These are phyloP conservation scores for Enteromius treurensis DNA, from an alignment of 2,797 vertebrate species.

Conservation along the genomic window DNA sequence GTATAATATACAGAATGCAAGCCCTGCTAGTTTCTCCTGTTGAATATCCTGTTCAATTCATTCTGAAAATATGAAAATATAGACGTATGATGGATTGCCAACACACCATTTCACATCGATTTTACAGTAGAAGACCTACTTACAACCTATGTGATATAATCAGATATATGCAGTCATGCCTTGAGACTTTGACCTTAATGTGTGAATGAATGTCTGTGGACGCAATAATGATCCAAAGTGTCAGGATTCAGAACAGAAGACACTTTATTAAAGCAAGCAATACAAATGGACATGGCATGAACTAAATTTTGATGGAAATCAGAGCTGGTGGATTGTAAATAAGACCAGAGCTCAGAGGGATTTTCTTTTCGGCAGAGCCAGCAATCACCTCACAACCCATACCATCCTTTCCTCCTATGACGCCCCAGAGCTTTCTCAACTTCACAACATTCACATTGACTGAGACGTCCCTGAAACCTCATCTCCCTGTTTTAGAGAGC, in stretches of 20 bases:
- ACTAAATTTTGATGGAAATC: not conserved
- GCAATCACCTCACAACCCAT: constrained; percentile 1
- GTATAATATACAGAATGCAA: not conserved
- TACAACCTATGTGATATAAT: not conserved
- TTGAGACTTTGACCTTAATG: not conserved
- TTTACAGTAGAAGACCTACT: not conserved
- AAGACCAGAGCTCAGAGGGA: not conserved
- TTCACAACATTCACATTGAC: constrained; percentile 14
- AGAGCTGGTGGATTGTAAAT: constrained; percentile 14
- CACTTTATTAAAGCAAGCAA: not conserved
- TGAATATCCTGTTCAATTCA: not conserved
- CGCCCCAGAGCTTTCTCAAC: not conserved
- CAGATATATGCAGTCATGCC: not conserved
- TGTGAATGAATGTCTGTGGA: not conserved
- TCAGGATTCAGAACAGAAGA: not conserved
- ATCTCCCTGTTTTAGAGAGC: constrained; percentile 10
- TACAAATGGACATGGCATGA: not conserved
- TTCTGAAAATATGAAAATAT: not conserved
- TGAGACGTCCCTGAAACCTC: not conserved
- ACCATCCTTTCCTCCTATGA: not conserved
- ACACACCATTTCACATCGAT: not conserved
- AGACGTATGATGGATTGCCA: not conserved
- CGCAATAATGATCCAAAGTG: not conserved
- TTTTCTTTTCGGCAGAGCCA: not conserved
- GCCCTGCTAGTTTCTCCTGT: not conserved